Base-by-base conservation (phyloP, 2,113 vertebrate genomes). In the Puma concolor region DNA sequence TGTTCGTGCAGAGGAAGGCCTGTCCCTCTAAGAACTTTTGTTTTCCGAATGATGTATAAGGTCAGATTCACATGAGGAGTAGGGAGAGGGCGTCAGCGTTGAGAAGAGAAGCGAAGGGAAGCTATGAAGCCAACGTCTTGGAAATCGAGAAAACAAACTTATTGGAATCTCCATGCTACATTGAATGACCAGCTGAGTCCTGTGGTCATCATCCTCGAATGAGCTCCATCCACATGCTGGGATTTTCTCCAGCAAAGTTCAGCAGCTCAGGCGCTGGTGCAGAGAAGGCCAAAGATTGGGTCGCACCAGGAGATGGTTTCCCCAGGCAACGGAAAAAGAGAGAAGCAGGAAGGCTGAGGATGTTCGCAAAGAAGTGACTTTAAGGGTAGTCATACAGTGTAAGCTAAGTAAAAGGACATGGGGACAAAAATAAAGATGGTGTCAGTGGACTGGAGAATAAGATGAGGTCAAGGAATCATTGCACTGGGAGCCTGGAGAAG, bases 221-320 rank as follows among this genome's bases (percentile, higher is more conserved):
- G 6, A 86, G 41, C n/a, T 5, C 13, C 48, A 5, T 29, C 14
- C 7, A 3, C 29, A 27, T 10, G 11, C 23, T 41, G 38, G 15
- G 44, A 33, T 57, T 89, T 38, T 33, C 31, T 67, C 81, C 27
- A 67, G 41, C 23, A n/a, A 48, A 25, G 17, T 16, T 44, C 50
- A 52, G 31, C 67, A 64, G 44, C 41, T 66, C 33, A 3, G 4
- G 10, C 0, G 0, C 19, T 1, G 14, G 27, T 38, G 3, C 4
- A 3, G 38, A 29, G 52, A 33, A 83, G 1, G 67, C 50, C 2
- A 3, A 7, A 9, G 12, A 33, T 16, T 33, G 52, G 44, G 25
- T 57, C 52, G 67, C 41, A 12, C 33, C 71, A 54, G 33, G 36
- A 74, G 14, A 63, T 25, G 19, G 60, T 41, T 91, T 76, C 57